Evolutionary conservation across 1,140 invertebrate genomes (phyloP), one percentile per base, ranked within the genome.

Genomic region (Calliopsis andreniformis): DNA sequence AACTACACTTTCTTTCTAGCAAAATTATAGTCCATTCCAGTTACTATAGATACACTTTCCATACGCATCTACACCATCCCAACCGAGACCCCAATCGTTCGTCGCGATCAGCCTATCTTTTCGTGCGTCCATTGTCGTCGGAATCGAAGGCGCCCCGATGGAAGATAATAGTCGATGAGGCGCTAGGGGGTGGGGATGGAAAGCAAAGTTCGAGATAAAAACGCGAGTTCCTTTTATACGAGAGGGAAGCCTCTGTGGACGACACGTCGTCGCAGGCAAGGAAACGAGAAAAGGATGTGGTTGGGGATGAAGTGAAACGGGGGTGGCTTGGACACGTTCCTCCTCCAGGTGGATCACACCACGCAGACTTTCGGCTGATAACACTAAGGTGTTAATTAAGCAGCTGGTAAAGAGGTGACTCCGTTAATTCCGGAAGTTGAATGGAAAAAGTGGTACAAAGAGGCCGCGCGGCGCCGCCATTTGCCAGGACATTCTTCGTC

Each of bases 371-470:
- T 39, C n/a, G 51, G 35, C 49, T 43, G 62, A 78, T 83, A 82
- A 81, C 58, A 82, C 72, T 71, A 82, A 83, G 75, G 63, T 78
- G 80, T 82, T 82, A 83, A 83, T 83, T 83, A 83, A 82, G 80
- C 75, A 72, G 68, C 56, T 30, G 49, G 63, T 39, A 73, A 82
- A 83, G 63, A 78, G 61, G 55, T 28, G 35, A 42, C 67, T 42
- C 49, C 61, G 67, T 68, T 82, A 78, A 78, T 81, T 78, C 62
- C 56, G 62, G 20, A 51, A 56, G 63, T 43, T 72, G 62, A 78
- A 82, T 69, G 61, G 61, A 55, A 71, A 66, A 67, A 68, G 42
- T 12, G 32, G 8, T 51, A 76, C 61, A 71, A 80, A 80, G 51
- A 23, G 12, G 43, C 18, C 25, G 28, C 14, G 39, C 55, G 53